Base-by-base conservation (phyloP, 2,113 vertebrate species). In the Carassius auratus region DNA sequence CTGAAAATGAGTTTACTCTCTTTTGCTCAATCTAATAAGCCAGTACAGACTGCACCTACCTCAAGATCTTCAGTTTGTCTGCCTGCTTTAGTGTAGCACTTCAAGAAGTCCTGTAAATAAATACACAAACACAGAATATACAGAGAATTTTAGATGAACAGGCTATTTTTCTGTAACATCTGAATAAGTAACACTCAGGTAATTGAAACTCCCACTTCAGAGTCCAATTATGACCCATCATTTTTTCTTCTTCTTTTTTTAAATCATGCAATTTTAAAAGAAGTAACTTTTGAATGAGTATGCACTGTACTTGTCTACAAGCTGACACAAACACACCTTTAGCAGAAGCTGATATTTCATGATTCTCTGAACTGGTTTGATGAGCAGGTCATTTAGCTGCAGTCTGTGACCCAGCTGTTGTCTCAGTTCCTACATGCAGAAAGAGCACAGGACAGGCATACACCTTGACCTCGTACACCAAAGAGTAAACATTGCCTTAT, bases 261-360 rank as follows among this genome's bases (percentile, higher is more conserved):
- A 9, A 42, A 42, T 42, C 42, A 42, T 42, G 42, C 8, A 42
- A 1, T 8, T 8, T 42, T 42, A 42, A 7, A 42, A 42, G 42
- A 42, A 42, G 42, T 42, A 42, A 8, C 8, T 42, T 8, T 42
- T 42, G 8, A 42, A 42, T 8, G 42, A 42, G 6, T 8, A 42
- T 42, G 38, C 30, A 30, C 30, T 30, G 30, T 45, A 45, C 42
- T 45, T 45, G 8, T 45, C 8, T 3, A 45, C 45, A 45, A 45
- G 45, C 45, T 48, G 2, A 48, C 45, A 48, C 10, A 48, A 48
- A 48, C 45, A 48, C 10, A 48, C 97, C 95, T 97, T 97, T 30
- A 97, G 94, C 71, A 97, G 92, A 9, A 97, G 94, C 87, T 97
- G 97, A 90, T 97, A 97, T 89, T 97, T 97, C 96, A 97, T 97